Conservation (phyloP, 2,888 invertebrate species). For the Drosophila mimetica region DNA sequence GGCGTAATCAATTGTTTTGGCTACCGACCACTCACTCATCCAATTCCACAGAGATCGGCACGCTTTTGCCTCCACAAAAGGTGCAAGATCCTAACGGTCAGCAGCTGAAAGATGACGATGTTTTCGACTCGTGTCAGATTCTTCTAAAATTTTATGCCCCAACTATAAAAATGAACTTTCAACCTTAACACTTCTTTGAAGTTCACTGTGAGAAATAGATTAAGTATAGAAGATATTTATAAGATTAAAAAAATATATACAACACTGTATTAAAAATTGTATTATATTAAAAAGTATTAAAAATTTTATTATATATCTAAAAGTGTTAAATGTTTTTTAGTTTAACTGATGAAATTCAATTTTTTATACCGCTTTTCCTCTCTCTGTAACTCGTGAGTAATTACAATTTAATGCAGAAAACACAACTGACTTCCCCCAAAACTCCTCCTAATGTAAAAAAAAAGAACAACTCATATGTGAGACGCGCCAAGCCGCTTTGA, state of each 20-base stretch:
- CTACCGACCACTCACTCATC: constrained; percentile 52
- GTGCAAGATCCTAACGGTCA: constrained; percentile 65
- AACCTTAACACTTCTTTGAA: not conserved
- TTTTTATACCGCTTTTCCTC: too few species aligned
- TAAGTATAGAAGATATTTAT: too few species aligned
- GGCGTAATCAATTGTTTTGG: constrained; percentile 75
- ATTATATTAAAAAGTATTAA: too few species aligned
- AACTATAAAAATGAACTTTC: constrained; percentile 15
- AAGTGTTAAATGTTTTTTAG: too few species aligned
- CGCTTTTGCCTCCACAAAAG: constrained; percentile 45
- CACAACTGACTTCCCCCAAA: constrained; percentile 40
- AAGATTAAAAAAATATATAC: too few species aligned
- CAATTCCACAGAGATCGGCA: constrained; percentile 62
- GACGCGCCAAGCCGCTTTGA: constrained; percentile 82
- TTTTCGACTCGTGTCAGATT: constrained; percentile 11
- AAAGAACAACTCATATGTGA: constrained; percentile 76
- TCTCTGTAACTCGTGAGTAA: constrained; percentile 61
- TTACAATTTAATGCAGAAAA: constrained; percentile 77
- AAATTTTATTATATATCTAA: too few species aligned
- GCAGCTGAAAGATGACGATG: constrained; percentile 51
- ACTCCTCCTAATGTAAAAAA: constrained; percentile 54
- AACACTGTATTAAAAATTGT: too few species aligned
- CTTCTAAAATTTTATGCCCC: not conserved
- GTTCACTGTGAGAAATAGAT: not conserved
- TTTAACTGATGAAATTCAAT: too few species aligned